phyloP scores from a whole-genome alignment of 2,797 vertebrate genomes.

The Allobates femoralis region DNA sequence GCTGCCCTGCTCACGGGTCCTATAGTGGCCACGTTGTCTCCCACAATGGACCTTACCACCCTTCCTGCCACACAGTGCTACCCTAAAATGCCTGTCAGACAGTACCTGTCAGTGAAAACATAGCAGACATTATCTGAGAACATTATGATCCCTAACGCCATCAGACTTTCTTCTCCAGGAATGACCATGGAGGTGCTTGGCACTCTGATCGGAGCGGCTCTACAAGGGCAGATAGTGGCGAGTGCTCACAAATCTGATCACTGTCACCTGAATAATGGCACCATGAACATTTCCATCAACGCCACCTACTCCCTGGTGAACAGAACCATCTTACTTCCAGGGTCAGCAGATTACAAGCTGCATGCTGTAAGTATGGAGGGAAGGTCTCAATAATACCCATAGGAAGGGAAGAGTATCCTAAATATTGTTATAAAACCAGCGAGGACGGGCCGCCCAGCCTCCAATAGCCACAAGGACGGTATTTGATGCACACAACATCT shows the following conservation, averaged over 20 bases:
- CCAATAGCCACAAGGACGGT: too few relatives aligned
- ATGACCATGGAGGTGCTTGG: constrained; percentile 95
- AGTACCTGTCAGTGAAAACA: neutral
- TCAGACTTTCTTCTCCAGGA: constrained; percentile 74
- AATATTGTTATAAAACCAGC: neutral
- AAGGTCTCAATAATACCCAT: neutral
- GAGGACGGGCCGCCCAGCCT: too few relatives aligned
- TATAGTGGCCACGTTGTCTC: too few relatives aligned
- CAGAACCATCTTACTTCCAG: constrained; percentile 69
- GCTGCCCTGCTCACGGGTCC: too few relatives aligned
- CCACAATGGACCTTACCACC: too few relatives aligned
- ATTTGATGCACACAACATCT: too few relatives aligned
- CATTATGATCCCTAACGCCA: neutral
- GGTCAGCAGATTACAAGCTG: constrained; percentile 76
- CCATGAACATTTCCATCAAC: constrained; percentile 73
- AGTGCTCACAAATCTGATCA: constrained; percentile 84
- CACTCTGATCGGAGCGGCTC: constrained; percentile 88
- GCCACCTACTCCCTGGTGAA: constrained; percentile 71
- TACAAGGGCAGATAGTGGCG: constrained; percentile 93
- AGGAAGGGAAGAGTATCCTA: neutral
- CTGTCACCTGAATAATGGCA: constrained; percentile 77
- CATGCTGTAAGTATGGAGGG: constrained; percentile 80
- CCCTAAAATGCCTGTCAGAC: neutral
- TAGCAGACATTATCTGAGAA: neutral
- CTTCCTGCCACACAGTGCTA: too few relatives aligned